These are phyloP conservation scores for Drosophila vallismaia DNA, from an alignment of 2,888 invertebrate genomes.

Conservation along the genomic window DNA sequence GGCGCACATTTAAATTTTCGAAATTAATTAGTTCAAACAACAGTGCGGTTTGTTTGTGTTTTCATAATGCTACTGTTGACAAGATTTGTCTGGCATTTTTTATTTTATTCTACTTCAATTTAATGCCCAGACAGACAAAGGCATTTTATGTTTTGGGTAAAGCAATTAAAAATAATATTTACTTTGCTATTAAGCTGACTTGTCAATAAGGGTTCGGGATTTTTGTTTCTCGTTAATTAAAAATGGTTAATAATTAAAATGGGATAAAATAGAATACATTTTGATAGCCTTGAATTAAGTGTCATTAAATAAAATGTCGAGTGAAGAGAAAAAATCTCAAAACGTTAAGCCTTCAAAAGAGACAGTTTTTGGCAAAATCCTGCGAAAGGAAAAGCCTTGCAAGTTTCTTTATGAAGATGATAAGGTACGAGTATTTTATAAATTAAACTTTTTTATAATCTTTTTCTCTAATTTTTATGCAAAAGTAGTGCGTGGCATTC, in stretches of 20 bases:
- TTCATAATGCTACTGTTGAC: constrained; percentile 48
- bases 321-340: not conserved
- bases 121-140: constrained; percentile 6
- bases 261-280: not conserved
- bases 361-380: not conserved
- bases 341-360: not conserved
- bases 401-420: no score
- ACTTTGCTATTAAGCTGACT: constrained; percentile 5
- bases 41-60: constrained; percentile 61
- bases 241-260: not conserved
- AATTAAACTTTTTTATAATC: no score
- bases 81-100: constrained; percentile 8
- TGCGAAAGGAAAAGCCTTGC: not conserved
- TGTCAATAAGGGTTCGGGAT: constrained; percentile 1
- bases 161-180: constrained; percentile 34
- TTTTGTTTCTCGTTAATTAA: not conserved
- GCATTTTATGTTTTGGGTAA: not conserved
- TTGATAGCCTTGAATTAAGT: not conserved
- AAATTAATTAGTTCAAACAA: constrained; percentile 73
- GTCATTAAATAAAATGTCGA: not conserved
- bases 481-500: not conserved
- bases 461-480: not conserved
- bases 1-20: constrained; percentile 62
- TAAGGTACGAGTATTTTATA: no score
- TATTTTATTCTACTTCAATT: not conserved